phyloP scores from a whole-genome alignment of 2,888 invertebrate genomes.

The Anthophora plumipes region DNA sequence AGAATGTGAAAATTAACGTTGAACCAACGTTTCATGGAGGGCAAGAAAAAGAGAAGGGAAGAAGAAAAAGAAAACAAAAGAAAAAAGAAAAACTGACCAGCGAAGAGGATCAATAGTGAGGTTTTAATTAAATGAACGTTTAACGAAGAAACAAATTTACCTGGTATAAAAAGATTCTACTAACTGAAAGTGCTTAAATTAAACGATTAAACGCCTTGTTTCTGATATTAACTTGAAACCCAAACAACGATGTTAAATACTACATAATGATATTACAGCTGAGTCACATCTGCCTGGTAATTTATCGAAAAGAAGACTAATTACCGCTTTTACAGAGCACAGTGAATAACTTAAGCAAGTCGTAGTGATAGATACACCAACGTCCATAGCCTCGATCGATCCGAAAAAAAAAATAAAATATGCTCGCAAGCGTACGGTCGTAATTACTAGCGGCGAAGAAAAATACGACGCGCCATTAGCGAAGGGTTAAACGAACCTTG shows the following conservation, averaged over 20 bases:
- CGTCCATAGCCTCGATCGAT: slow-evolving; percentile 68
- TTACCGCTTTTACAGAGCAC: slow-evolving; percentile 60
- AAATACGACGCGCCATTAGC: slow-evolving; percentile 78
- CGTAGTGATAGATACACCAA: slow-evolving; percentile 61
- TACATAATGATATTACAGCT: slow-evolving; percentile 65
- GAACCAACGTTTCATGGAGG: slow-evolving; percentile 1
- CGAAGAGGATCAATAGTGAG: neutral
- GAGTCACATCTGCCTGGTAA: slow-evolving; percentile 60
- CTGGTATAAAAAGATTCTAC: too few relatives aligned
- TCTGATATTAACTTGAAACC: neutral
- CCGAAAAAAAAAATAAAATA: slow-evolving; percentile 72
- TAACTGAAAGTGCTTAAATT: neutral
- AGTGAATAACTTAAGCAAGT: slow-evolving; percentile 25
- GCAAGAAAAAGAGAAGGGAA: too few relatives aligned
- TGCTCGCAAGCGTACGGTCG: slow-evolving; percentile 65
- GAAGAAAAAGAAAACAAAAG: too few relatives aligned
- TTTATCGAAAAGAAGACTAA: slow-evolving; percentile 76
- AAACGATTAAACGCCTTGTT: neutral
- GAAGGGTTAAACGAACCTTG: slow-evolving; percentile 64
- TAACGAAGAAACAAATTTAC: neutral
- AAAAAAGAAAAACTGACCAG: neutral
- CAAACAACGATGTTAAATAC: slow-evolving; percentile 46
- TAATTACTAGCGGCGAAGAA: slow-evolving; percentile 78
- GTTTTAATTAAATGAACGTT: slow-evolving; percentile 2
- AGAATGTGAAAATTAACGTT: slow-evolving; percentile 22